A percentile compares a stretch with the other conserved stretches of the same genome.
Conservation (phyloP, 2,888 invertebrate genomes). For the Drosophila longiperda region DNA sequence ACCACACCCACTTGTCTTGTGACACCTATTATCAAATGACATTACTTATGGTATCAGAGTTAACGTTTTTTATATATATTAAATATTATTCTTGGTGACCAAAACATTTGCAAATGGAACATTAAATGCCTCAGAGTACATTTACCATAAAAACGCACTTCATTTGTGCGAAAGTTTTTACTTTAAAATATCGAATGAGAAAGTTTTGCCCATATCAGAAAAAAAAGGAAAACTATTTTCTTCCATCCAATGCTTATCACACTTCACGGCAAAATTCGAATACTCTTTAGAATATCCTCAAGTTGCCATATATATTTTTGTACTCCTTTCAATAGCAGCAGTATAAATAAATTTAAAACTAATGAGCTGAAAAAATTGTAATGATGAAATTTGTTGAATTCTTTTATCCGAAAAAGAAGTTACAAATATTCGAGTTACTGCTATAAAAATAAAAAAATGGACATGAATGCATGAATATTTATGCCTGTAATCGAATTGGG, state of each 20-base stretch:
- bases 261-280: neutral
- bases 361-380: constrained; percentile 40
- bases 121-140: neutral
- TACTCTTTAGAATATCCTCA: neutral
- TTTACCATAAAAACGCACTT: neutral
- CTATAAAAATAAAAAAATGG: constrained; percentile 3
- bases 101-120: neutral
- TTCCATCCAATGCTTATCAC: neutral
- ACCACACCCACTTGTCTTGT: neutral
- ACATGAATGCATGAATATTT: constrained; percentile 57
- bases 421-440: constrained; percentile 26
- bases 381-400: constrained; percentile 44
- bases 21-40: neutral
- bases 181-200: neutral
- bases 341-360: constrained; percentile 6
- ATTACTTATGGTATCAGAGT: neutral
- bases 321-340: neutral
- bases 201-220: neutral
- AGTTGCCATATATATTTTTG: neutral
- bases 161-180: neutral
- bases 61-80: neutral
- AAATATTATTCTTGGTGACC: neutral
- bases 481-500: constrained; percentile 60
- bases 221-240: neutral
- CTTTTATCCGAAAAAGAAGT: constrained; percentile 30